Evolutionary conservation across 2,888 invertebrate genomes (phyloP).

Genomic region (Oligia strigilis): DNA sequence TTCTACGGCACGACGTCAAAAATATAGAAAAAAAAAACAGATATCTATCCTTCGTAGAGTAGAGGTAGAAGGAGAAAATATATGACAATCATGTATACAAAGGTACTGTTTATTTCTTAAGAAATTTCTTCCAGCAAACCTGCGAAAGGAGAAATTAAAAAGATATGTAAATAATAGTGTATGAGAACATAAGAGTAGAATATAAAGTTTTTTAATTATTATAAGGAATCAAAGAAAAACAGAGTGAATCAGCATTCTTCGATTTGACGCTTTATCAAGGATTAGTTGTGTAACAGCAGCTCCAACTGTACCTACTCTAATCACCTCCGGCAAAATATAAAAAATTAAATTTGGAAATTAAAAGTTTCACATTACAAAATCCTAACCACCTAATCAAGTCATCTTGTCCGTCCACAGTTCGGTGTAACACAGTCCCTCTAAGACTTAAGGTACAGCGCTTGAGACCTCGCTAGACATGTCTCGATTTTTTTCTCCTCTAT

Average conservation of each 20-base stretch:
- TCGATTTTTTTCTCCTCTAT: conserved; percentile 89
- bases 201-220: too few relatives aligned
- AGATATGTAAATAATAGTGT: too few relatives aligned
- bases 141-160: too few relatives aligned
- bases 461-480: conserved; percentile 89
- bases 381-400: conserved; percentile 1
- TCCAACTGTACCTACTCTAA: too few relatives aligned
- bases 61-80: background rate
- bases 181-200: too few relatives aligned
- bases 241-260: background rate
- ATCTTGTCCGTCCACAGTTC: conserved; percentile 36
- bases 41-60: background rate
- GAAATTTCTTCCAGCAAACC: too few relatives aligned
- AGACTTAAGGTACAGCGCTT: conserved; percentile 83
- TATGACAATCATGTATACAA: too few relatives aligned
- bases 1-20: background rate
- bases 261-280: background rate
- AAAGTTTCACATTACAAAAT: background rate
- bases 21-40: background rate
- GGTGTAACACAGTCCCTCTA: conserved; percentile 76
- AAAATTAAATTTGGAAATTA: background rate
- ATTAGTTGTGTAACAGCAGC: background rate
- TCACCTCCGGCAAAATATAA: too few relatives aligned
- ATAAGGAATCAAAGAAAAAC: background rate
- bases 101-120: too few relatives aligned